These are phyloP conservation scores for Dasyurus viverrinus DNA, from an alignment of 2,113 vertebrate species.

Conservation along the genomic window DNA sequence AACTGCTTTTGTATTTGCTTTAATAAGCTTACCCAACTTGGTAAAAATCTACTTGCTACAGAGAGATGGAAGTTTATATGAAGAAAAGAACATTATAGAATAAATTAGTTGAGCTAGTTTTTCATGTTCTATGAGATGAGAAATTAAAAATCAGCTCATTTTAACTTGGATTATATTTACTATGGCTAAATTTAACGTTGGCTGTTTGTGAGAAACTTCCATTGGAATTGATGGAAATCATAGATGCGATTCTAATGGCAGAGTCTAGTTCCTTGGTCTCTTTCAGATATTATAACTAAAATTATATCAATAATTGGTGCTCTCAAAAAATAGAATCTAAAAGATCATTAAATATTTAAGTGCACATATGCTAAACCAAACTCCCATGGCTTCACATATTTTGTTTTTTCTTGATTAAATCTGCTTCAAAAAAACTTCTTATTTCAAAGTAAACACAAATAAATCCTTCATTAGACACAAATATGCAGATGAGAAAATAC, in stretches of 20 bases:
- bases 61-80: not conserved
- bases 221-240: conserved; percentile 38
- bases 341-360: conserved; percentile 42
- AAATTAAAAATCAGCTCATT: conserved; percentile 5
- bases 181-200: conserved; percentile 11
- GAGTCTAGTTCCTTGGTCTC: conserved; percentile 22
- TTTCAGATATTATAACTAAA: conserved; percentile 44
- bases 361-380: not conserved
- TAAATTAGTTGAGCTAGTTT: conserved; percentile 12
- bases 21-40: conserved; percentile 36
- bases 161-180: conserved; percentile 15
- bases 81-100: conserved; percentile 38
- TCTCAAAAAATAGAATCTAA: not conserved
- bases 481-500: not conserved
- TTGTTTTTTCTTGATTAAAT: not conserved
- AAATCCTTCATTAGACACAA: not conserved
- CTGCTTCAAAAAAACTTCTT: conserved; percentile 25
- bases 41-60: not conserved
- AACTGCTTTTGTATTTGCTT: conserved; percentile 9
- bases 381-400: not conserved
- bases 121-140: not conserved
- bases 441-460: conserved; percentile 28
- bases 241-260: conserved; percentile 31
- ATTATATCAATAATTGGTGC: not conserved
- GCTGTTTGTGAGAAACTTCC: conserved; percentile 28